A percentile compares a stretch with the other conserved stretches of the same genome.
phyloP scores from a whole-genome alignment of 2,113 vertebrate species.

The Festucalex cinctus region DNA sequence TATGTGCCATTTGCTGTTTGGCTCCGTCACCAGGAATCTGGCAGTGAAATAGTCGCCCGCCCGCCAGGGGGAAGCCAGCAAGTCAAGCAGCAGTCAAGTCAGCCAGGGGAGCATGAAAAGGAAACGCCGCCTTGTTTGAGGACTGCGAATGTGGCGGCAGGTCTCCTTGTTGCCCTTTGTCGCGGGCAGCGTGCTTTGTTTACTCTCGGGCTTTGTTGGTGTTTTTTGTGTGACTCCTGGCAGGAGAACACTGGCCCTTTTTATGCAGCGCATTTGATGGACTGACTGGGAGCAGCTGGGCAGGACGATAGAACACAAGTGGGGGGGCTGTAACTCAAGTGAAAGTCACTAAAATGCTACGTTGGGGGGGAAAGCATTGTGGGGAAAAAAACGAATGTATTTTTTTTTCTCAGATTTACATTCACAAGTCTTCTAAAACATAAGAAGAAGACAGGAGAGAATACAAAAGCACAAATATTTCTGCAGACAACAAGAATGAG shows the following conservation, averaged over 20 bases:
- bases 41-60: conserved; percentile 17
- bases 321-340: conserved; percentile 17
- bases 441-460: neutral
- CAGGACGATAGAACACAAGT: conserved; percentile 35
- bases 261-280: conserved; percentile 30
- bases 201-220: conserved; percentile 33
- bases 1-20: conserved; percentile 37
- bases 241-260: conserved; percentile 40
- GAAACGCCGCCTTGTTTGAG: conserved; percentile 43
- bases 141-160: neutral
- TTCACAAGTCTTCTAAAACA: neutral
- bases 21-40: conserved; percentile 25
- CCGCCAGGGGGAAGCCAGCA: conserved; percentile 39
- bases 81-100: conserved; percentile 32
- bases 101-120: conserved; percentile 36
- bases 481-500: neutral
- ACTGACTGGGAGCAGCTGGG: conserved; percentile 40
- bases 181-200: conserved; percentile 32
- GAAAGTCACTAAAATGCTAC: conserved; percentile 15
- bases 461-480: neutral
- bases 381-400: neutral
- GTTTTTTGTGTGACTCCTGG: conserved; percentile 37
- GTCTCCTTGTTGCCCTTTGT: conserved; percentile 22
- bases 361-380: neutral
- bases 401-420: conserved; percentile 6